Evolutionary conservation across 2,888 invertebrate genomes (phyloP).

Genomic region (Augochlorella aurata): DNA sequence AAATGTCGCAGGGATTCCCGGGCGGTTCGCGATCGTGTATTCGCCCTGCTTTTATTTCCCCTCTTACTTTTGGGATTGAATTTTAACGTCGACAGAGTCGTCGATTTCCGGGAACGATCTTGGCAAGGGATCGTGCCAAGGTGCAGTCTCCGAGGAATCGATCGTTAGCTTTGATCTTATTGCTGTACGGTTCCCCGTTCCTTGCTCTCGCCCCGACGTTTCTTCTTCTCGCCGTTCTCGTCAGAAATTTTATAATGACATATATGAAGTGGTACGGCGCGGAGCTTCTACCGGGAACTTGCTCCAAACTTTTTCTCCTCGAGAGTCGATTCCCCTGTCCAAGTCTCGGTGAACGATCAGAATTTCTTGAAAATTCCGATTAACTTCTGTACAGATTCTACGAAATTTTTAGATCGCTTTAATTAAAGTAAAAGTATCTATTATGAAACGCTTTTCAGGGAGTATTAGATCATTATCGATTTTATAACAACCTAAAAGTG

Average conservation of each 20-base stretch:
- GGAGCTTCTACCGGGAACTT: background rate
- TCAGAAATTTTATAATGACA: constrained; percentile 36
- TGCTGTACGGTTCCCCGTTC: constrained; percentile 23
- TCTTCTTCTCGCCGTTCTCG: constrained; percentile 17
- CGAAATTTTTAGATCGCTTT: background rate
- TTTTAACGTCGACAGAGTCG: constrained; percentile 68
- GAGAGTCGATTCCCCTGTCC: background rate
- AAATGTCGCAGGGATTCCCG: constrained; percentile 27
- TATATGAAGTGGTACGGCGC: background rate
- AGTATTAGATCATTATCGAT: too few relatives aligned
- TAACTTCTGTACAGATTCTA: background rate
- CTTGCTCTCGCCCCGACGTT: constrained; percentile 28
- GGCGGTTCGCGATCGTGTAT: constrained; percentile 39
- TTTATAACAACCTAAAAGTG: too few relatives aligned
- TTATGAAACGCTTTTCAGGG: too few relatives aligned
- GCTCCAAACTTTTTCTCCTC: background rate
- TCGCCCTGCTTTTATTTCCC: constrained; percentile 34
- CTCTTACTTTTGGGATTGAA: constrained; percentile 63
- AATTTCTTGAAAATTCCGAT: background rate
- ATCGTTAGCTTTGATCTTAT: constrained; percentile 62
- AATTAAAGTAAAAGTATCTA: too few relatives aligned
- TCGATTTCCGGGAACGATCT: constrained; percentile 72
- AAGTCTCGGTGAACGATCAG: background rate
- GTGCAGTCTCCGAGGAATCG: constrained; percentile 66
- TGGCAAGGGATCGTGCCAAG: constrained; percentile 64